Conservation (phyloP, 2,113 vertebrate genomes). For the Tursiops truncatus region DNA sequence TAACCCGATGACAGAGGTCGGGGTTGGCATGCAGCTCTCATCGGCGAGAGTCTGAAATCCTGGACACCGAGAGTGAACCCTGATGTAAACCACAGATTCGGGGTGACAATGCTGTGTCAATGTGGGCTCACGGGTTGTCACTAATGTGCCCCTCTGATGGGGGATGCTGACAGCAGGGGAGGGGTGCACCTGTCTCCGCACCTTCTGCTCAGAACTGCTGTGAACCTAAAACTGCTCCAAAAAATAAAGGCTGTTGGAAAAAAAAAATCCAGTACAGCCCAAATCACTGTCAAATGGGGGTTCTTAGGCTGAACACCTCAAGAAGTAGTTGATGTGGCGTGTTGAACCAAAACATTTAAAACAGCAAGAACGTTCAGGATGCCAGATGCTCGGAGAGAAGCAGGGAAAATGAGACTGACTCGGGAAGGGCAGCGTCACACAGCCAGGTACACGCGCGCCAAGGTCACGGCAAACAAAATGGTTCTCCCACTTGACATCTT, state of each 20-base stretch:
- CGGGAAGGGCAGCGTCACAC: fast-evolving
- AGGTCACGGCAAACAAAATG: fast-evolving
- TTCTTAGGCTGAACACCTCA: not conserved
- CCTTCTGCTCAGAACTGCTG: not conserved
- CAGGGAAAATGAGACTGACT: fast-evolving
- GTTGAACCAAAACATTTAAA: not conserved
- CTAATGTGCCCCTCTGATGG: no score
- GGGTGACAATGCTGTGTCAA: fast-evolving
- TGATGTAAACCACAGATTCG: not conserved
- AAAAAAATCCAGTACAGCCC: not conserved
- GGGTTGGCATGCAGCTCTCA: fast-evolving
- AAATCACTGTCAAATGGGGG: not conserved
- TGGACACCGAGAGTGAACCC: not conserved
- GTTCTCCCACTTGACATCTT: fast-evolving
- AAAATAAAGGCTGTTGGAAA: not conserved
- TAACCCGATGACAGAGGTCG: not conserved
- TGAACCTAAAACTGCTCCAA: not conserved
- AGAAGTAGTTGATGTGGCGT: fast-evolving
- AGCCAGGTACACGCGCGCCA: fast-evolving
- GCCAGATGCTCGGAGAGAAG: not conserved
- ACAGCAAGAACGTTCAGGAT: not conserved
- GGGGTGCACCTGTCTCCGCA: not conserved
- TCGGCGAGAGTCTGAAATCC: not conserved
- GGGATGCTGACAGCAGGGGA: not conserved
- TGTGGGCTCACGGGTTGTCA: fast-evolving